A percentile compares a stretch with the other conserved stretches of the same genome.
Evolutionary conservation across 2,797 vertebrate species (phyloP).

Genomic region (Eremophila alpestris): DNA sequence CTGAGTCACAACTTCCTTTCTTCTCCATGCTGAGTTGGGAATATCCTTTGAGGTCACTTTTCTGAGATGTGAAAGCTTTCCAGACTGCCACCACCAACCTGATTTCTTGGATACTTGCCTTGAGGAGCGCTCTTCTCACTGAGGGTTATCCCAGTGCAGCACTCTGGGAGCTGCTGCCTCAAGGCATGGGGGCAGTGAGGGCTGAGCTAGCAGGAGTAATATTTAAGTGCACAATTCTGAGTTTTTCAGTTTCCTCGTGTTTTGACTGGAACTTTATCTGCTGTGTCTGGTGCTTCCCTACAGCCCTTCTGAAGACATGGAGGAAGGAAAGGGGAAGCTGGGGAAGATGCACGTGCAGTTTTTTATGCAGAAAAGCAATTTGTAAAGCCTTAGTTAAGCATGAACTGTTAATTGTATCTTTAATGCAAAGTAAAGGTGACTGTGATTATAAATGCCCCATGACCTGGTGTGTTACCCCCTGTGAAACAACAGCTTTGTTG

Average conservation of each 20-base stretch:
- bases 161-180: not conserved
- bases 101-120: not conserved
- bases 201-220: not conserved
- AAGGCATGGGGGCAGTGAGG: not conserved
- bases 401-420: conserved; percentile 7
- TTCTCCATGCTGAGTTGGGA: not conserved
- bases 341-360: not conserved
- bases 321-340: not conserved
- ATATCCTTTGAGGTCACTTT: not conserved
- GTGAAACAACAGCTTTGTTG: not conserved
- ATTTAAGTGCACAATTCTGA: not conserved
- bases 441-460: not conserved
- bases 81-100: not conserved
- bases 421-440: not conserved
- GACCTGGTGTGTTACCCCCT: not conserved
- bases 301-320: not conserved
- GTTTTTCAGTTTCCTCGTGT: accelerated
- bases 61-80: not conserved
- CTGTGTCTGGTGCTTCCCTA: not conserved
- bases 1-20: not conserved
- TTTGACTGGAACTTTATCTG: not conserved
- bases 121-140: accelerated
- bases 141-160: not conserved
- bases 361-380: not conserved
- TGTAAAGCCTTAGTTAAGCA: not conserved